Evolutionary conservation across 2,797 vertebrate species (phyloP).

Genomic region (Pristis pectinata): DNA sequence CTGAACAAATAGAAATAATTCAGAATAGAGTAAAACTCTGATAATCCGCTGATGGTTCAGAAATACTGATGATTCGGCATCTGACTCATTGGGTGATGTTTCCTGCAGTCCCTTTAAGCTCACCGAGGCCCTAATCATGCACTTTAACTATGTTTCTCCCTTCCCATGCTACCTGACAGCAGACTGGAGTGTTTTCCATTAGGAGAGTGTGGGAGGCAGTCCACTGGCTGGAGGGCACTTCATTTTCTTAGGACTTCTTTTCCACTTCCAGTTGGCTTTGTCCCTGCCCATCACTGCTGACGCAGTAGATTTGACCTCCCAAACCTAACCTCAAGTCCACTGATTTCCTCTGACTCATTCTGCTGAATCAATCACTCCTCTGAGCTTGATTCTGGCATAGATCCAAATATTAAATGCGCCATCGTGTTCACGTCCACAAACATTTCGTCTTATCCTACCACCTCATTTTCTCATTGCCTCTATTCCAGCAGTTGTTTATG

Average conservation of each 20-base stretch:
- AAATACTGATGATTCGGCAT: too few species aligned
- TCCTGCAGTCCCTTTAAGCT: too few species aligned
- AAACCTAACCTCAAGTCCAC: background rate
- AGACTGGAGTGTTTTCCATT: background rate
- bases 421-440: background rate
- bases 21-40: too few species aligned
- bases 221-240: background rate
- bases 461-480: background rate
- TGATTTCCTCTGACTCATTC: background rate
- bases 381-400: background rate
- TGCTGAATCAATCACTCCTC: background rate
- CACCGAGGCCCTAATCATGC: too few species aligned
- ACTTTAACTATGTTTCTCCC: too few species aligned
- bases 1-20: too few species aligned
- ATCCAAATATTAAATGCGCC: background rate
- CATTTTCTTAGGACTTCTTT: background rate
- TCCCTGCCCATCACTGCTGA: background rate
- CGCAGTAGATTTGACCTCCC: background rate
- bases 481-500: background rate
- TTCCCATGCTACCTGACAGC: too few species aligned
- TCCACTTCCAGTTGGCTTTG: background rate
- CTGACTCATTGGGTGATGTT: too few species aligned
- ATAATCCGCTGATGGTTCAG: too few species aligned
- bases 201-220: background rate
- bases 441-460: background rate